These are phyloP conservation scores for Malurus elegans DNA, from an alignment of 2,113 vertebrate genomes.

Conservation along the genomic window DNA sequence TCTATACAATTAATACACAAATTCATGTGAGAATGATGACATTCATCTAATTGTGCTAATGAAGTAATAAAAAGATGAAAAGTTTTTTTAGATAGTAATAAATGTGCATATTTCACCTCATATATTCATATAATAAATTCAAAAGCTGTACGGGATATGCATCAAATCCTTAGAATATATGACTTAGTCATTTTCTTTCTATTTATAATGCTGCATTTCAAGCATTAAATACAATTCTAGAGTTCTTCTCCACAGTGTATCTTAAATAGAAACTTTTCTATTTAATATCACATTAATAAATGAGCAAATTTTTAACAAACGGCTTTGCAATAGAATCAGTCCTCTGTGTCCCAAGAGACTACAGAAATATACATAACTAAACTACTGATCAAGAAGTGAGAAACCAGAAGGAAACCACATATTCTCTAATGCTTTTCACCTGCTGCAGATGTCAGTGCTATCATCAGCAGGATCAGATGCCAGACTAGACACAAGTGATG, in stretches of 20 bases:
- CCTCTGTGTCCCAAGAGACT: not conserved
- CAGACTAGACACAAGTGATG: constrained; percentile 42
- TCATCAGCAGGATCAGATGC: constrained; percentile 40
- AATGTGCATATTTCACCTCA: not conserved
- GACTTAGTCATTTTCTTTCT: not conserved
- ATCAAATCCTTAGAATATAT: not conserved
- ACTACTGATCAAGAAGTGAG: constrained; percentile 22
- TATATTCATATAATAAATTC: not conserved
- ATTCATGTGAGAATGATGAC: not conserved
- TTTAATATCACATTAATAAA: not conserved
- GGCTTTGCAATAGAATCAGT: not conserved
- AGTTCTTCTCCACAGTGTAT: not conserved
- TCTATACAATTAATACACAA: not conserved
- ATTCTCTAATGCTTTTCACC: constrained; percentile 30
- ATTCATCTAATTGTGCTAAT: not conserved
- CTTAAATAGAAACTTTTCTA: not conserved
- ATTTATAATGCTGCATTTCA: not conserved
- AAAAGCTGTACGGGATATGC: not conserved
- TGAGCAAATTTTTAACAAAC: not conserved
- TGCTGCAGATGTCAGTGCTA: not conserved
- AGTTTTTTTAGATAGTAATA: not conserved
- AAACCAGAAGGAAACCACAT: constrained; percentile 16
- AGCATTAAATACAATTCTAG: not conserved
- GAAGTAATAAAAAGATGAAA: not conserved
- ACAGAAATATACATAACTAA: not conserved